Percentiles rank a stretch among this genome's conserved stretches.
Conservation (phyloP, 2,113 vertebrate genomes). For the Syngnathus scovelli region DNA sequence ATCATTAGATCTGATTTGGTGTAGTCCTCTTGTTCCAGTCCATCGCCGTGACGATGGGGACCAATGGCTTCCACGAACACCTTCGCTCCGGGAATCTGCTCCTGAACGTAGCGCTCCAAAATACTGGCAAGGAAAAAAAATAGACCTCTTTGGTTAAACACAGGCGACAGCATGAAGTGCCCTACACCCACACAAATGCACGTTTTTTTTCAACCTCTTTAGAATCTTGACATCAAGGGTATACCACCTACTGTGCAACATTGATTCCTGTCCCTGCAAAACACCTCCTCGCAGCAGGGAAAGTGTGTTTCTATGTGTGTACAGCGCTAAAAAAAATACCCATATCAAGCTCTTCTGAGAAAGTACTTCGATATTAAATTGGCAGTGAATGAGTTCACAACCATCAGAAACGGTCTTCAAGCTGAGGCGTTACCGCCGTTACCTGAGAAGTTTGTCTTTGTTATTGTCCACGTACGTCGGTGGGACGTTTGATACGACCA, state of each 20-base stretch:
- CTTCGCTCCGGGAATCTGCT: slow-evolving; percentile 90
- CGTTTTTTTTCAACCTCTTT: background rate
- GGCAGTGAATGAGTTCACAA: background rate
- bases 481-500: slow-evolving; percentile 93
- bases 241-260: slow-evolving; percentile 19
- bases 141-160: background rate
- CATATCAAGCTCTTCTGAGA: slow-evolving; percentile 15
- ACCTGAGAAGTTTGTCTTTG: slow-evolving; percentile 90
- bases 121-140: slow-evolving; percentile 69
- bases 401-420: background rate
- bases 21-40: slow-evolving; percentile 89
- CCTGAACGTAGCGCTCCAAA: slow-evolving; percentile 90
- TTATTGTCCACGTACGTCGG: slow-evolving; percentile 93
- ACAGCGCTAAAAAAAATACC: slow-evolving; percentile 12
- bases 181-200: background rate
- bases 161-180: background rate
- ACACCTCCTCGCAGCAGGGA: slow-evolving; percentile 35
- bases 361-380: background rate
- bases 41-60: slow-evolving; percentile 82
- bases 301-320: slow-evolving; percentile 15
- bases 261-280: slow-evolving; percentile 37
- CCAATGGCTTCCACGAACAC: slow-evolving; percentile 93
- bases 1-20: slow-evolving; percentile 90
- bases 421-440: slow-evolving; percentile 37
- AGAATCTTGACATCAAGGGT: background rate